Evolutionary conservation across 2,888 invertebrate species (phyloP), one percentile per base, ranked within the genome.

Genomic region (Muschampia plurimacula): DNA sequence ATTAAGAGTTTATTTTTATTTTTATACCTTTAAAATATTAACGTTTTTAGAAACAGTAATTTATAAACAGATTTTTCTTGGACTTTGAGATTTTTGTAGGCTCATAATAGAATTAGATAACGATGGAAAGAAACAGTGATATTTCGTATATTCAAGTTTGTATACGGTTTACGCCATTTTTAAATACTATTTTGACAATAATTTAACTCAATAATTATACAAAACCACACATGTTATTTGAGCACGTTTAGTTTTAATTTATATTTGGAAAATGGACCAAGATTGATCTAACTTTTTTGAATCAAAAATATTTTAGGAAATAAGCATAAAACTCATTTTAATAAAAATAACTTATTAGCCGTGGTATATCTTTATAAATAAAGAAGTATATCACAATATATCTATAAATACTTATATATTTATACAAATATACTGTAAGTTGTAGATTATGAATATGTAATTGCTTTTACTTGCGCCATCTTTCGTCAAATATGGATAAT

Each of bases 141-240:
- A 4, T 49, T 13, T 49, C 5, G 32, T 32, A 32, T 41, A 41
- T 3, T 41, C 4, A 41, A 15, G n/a, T 15, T 52, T 52, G 52
- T 52, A 15, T 15, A 52, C 52, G 52, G n/a, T 7, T 52, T n/a
- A 15, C 6, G 1, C 52, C n/a, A 44, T 52, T 65, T 65, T 57
- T 55, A 22, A 59, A 59, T 44, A 41, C 15, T 13, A 67, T 57
- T 44, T 75, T 69, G 75, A 73, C 74, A 77, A 79, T 80, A 79
- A 79, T 70, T 67, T 73, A 73, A 69, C 62, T 44, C 12, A 12
- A 44, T 44, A 44, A 9, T 12, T 44, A 74, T 46, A 63, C 46
- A 52, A 55, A 55, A 28, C 49, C 57, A 57, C 80, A 80, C 80
- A 69, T 72, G 78, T 80, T 80, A 75, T 60, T 76, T 67, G 77